Evolutionary conservation across 2,113 vertebrate species (phyloP).

Genomic region (Cochlearius cochlearius): DNA sequence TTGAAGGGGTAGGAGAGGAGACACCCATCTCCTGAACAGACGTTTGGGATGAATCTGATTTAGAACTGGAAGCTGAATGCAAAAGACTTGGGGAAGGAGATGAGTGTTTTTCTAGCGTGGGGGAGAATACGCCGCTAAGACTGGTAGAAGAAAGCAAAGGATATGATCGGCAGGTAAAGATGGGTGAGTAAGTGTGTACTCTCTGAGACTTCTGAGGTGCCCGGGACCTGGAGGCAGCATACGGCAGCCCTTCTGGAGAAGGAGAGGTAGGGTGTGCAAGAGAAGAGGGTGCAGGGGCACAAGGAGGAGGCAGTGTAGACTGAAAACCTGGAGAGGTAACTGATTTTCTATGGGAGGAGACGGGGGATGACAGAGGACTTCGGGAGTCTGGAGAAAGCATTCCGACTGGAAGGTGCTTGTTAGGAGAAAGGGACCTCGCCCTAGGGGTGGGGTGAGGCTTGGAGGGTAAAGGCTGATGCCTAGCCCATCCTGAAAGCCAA

Average conservation of each 20-base stretch:
- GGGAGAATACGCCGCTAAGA: neutral
- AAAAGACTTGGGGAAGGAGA: slow-evolving; percentile 21
- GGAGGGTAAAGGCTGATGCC: neutral
- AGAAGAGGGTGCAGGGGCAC: slow-evolving; percentile 2
- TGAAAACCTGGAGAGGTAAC: neutral
- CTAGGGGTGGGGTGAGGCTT: neutral
- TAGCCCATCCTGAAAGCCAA: slow-evolving; percentile 4
- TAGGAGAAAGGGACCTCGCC: neutral
- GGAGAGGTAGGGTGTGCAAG: neutral
- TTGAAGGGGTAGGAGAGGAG: neutral
- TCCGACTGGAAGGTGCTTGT: neutral
- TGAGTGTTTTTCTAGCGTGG: slow-evolving; percentile 13
- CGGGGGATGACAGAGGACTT: neutral
- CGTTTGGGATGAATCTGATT: neutral
- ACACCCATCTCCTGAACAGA: neutral
- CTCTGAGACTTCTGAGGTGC: slow-evolving; percentile 46
- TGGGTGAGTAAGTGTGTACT: slow-evolving; percentile 34
- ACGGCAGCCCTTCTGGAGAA: neutral
- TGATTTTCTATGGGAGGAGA: neutral
- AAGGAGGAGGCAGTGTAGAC: neutral
- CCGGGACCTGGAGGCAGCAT: neutral
- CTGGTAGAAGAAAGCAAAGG: slow-evolving; percentile 39
- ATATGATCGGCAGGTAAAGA: slow-evolving; percentile 42
- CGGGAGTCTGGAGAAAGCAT: neutral
- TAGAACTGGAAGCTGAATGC: slow-evolving; percentile 19